These are phyloP conservation scores for Botia almorhae DNA, from an alignment of 2,797 vertebrate species.

Conservation along the genomic window DNA sequence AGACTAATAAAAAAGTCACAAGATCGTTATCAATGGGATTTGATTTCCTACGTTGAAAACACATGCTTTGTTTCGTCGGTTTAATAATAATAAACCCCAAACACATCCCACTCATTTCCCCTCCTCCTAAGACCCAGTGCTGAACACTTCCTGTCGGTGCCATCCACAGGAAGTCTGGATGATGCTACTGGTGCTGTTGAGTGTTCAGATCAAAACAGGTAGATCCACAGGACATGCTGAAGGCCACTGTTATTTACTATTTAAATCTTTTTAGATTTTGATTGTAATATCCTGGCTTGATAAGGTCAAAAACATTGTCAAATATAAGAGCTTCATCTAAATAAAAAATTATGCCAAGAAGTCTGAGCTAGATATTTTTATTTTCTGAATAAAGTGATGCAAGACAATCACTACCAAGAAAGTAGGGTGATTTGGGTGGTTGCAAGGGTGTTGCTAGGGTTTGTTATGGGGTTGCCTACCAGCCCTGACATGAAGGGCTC, in stretches of 20 bases:
- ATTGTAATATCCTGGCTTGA: slow-evolving; percentile 34
- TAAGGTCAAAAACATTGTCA: slow-evolving; percentile 45
- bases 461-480: too few relatives aligned
- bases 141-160: slow-evolving; percentile 73
- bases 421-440: neutral
- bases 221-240: slow-evolving; percentile 60
- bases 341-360: too few relatives aligned
- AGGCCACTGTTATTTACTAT: slow-evolving; percentile 65
- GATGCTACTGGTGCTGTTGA: slow-evolving; percentile 67
- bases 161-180: slow-evolving; percentile 75
- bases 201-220: slow-evolving; percentile 28
- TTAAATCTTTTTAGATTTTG: slow-evolving; percentile 41
- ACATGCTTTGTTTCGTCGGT: slow-evolving; percentile 54
- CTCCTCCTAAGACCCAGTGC: slow-evolving; percentile 67
- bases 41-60: slow-evolving; percentile 34
- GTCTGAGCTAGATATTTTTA: too few relatives aligned
- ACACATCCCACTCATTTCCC: slow-evolving; percentile 62
- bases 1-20: neutral
- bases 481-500: too few relatives aligned
- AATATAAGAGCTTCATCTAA: slow-evolving; percentile 23
- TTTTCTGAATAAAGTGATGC: too few relatives aligned
- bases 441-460: neutral
- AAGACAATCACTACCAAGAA: too few relatives aligned
- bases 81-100: slow-evolving; percentile 60
- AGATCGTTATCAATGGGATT: neutral